Evolutionary conservation across 2,113 vertebrate species (phyloP).

Genomic region (Lepus americanus): DNA sequence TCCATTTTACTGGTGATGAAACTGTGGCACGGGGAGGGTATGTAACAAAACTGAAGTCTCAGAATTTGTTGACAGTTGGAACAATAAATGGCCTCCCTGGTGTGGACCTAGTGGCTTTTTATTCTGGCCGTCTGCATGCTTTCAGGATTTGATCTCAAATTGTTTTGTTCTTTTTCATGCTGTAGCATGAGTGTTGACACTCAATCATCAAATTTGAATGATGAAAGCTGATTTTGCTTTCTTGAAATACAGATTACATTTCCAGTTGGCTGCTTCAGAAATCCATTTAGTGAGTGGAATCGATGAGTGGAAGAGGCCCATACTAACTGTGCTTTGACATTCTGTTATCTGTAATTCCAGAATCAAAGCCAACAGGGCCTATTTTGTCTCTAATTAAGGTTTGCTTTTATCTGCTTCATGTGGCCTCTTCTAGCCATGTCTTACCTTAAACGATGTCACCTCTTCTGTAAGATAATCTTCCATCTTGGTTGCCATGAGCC

Average conservation of each 20-base stretch:
- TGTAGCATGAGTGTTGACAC: constrained; percentile 28
- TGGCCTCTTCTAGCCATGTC: neutral
- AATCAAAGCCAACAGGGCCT: constrained; percentile 44
- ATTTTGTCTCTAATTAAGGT: constrained; percentile 57
- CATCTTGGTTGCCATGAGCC: neutral
- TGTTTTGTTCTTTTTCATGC: constrained; percentile 39
- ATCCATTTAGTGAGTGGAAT: constrained; percentile 50
- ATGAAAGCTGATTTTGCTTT: constrained; percentile 57
- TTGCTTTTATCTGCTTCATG: constrained; percentile 7
- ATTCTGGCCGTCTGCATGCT: neutral
- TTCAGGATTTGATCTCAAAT: constrained; percentile 44
- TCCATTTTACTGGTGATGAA: neutral
- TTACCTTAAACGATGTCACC: neutral
- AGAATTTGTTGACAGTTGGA: neutral
- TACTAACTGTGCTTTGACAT: constrained; percentile 2
- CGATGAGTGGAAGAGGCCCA: neutral
- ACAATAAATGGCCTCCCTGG: neutral
- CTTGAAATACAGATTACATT: constrained; percentile 65
- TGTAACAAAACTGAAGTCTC: neutral
- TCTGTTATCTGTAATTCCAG: constrained; percentile 47
- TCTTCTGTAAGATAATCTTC: neutral
- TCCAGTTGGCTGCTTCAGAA: constrained; percentile 67
- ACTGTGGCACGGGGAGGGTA: neutral
- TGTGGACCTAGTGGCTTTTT: neutral
- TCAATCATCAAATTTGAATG: constrained; percentile 43